Evolutionary conservation across 2,888 invertebrate genomes (phyloP), one percentile per base, ranked within the genome.

Genomic region (Cryptops parisi): DNA sequence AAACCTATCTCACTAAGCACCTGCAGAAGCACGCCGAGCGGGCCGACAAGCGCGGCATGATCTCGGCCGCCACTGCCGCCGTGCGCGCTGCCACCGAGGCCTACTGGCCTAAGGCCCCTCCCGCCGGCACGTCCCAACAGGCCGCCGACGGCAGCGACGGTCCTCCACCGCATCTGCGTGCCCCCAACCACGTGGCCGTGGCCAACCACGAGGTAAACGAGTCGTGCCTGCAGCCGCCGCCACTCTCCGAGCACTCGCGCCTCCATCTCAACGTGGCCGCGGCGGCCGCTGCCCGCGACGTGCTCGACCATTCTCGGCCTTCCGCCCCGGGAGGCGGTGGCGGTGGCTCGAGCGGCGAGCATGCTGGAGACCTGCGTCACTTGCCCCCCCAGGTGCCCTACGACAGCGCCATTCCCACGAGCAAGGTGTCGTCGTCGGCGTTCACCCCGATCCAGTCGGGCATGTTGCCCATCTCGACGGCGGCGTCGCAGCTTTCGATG

Each of bases 21-120:
- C 94, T 98, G 96, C 91, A 94, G 69, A 98, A 98, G 69, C 98
- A 98, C 70, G 85, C 89, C 3, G 90, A 91, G 65, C 74, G 89
- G 61, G 84, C 89, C 57, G 90, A 91, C 67, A 90, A 90, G 68
- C 77, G 89, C 5, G 54, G 54, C 33, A 49, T 54, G 24, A 53
- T 53, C 26, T 64, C 70, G 65, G 64, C 72, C 70, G 59, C 66
- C 67, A 59, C 61, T 39, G 57, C 60, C 22, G 61, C 58, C 27
- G 58, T 54, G 48, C 57, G 56, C 24, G 78, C 77, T 41, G 69
- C 59, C 50, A 58, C 55, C 41, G 65, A 54, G n/a, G 45, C 59
- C 43, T 55, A 55, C 47, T 79, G 53, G 79, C 78, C 57, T 79
- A 82, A 63, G 79, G 80, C 64, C 82, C 82, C 59, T 72, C n/a